Evolutionary conservation across 2,888 invertebrate species (phyloP), one percentile per base, ranked within the genome.

Genomic region (Entomobrya proxima): DNA sequence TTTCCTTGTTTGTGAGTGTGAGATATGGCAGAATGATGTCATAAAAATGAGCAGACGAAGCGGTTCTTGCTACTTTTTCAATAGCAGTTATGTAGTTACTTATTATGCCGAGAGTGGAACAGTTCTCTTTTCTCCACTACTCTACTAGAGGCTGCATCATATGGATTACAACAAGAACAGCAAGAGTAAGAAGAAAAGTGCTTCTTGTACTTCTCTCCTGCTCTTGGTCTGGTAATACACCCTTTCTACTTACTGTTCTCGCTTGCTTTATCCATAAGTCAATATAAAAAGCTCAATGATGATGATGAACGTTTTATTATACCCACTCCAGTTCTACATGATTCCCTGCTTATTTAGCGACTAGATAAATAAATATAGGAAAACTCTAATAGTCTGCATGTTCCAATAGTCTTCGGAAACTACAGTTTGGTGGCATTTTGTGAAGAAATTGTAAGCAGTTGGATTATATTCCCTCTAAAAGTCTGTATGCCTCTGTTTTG

Each of bases 11-110:
- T 47, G 67, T 50, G 50, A 67, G 72, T 44, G 72, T 78, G 78
- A 61, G 69, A 83, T 83, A 84, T 58, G 78, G 72, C 18, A 55
- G 58, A 84, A 69, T 84, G 72, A 72, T 78, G 84, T 84, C 52
- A 84, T 84, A 84, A 84, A 77, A 84, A 52, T 21, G 67, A 15
- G 40, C 37, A 40, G 37, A 40, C 7, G 18, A 67, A 24, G 40
- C 37, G 40, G 30, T 61, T 61, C 32, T n/a, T 30, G 58, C 30
- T 30, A 15, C 30, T 11, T 32, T n/a, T 27, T 55, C 55, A 55
- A 55, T 55, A 55, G 27, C 55, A 55, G 55, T 55, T 55, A n/a
- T n/a, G n/a, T n/a, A n/a, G n/a, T n/a, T n/a, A n/a, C n/a, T n/a
- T 7, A 11, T 3, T 21, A 52, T 15, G 52, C 15, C 13, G 9